phyloP scores from a whole-genome alignment of 2,113 vertebrate genomes.

The Lutjanus erythropterus region DNA sequence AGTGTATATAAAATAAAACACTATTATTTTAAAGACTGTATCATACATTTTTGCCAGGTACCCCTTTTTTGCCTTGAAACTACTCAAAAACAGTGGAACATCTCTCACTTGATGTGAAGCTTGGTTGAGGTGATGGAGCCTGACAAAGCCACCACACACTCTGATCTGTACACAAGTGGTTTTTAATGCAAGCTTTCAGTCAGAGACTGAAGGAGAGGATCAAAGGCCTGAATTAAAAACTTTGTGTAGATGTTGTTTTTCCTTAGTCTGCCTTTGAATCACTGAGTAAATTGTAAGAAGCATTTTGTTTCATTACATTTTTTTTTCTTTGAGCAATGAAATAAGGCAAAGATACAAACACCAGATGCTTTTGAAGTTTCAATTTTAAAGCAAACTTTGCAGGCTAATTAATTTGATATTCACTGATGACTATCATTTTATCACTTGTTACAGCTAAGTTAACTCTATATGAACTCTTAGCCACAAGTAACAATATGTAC shows the following conservation, averaged over 20 bases:
- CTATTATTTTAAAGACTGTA: neutral
- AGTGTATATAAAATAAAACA: constrained; percentile 16
- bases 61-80: constrained; percentile 12
- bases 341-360: constrained; percentile 58
- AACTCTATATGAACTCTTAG: constrained; percentile 11
- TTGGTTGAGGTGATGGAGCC: neutral
- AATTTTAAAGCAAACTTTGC: constrained; percentile 29
- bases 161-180: constrained; percentile 7
- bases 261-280: constrained; percentile 32
- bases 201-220: constrained; percentile 23
- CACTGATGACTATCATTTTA: constrained; percentile 18
- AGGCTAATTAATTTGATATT: constrained; percentile 14
- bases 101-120: neutral
- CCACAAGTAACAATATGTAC: constrained; percentile 12
- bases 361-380: neutral
- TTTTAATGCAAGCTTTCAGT: constrained; percentile 40
- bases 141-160: neutral
- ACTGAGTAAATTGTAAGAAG: constrained; percentile 1
- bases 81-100: neutral
- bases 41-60: neutral
- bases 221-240: constrained; percentile 30
- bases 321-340: constrained; percentile 17
- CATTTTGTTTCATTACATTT: constrained; percentile 23
- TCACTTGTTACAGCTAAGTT: constrained; percentile 18
- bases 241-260: constrained; percentile 2